These are phyloP conservation scores for Anagyrus pseudococci DNA, from an alignment of 2,888 invertebrate species.

Conservation along the genomic window DNA sequence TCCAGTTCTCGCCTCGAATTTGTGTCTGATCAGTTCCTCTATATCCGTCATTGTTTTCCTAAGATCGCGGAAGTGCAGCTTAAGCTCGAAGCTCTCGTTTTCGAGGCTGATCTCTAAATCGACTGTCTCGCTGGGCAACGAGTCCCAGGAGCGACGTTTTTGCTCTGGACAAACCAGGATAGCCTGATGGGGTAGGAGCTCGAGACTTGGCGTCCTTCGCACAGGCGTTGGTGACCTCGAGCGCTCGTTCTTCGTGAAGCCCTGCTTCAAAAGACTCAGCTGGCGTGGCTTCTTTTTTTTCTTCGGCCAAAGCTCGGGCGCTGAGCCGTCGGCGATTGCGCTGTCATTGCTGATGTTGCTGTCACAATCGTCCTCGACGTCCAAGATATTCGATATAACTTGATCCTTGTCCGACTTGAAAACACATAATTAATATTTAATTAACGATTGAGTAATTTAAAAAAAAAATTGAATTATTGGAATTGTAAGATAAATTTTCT, in stretches of 20 bases:
- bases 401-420: too few species aligned
- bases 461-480: too few species aligned
- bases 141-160: constrained; percentile 17
- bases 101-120: constrained; percentile 28
- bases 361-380: too few species aligned
- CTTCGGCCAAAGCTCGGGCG: constrained; percentile 42
- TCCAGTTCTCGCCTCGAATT: constrained; percentile 51
- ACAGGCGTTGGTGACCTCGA: constrained; percentile 48
- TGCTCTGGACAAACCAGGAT: background rate
- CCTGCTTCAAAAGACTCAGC: constrained; percentile 70
- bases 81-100: constrained; percentile 26
- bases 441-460: too few species aligned
- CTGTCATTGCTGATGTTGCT: constrained; percentile 39
- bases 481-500: too few species aligned
- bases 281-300: constrained; percentile 64
- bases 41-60: constrained; percentile 32
- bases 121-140: constrained; percentile 13
- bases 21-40: constrained; percentile 35
- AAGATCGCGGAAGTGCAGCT: constrained; percentile 27
- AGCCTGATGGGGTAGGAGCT: background rate
- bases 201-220: background rate
- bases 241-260: constrained; percentile 52
- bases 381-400: too few species aligned
- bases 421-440: too few species aligned
- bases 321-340: background rate